phyloP scores from a whole-genome alignment of 1,140 invertebrate genomes.

The Epicauta chinensis region DNA sequence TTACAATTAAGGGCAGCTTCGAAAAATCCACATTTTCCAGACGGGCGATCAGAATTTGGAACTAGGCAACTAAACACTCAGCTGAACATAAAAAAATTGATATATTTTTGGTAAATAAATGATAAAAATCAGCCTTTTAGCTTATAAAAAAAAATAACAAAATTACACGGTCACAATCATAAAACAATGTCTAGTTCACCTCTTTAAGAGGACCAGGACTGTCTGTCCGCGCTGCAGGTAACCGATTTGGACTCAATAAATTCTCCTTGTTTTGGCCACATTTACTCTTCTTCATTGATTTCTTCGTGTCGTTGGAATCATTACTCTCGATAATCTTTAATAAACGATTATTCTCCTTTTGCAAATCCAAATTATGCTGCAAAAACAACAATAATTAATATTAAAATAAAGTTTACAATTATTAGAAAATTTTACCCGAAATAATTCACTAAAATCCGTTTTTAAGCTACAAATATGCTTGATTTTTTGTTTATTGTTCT shows the following conservation, averaged over 20 bases:
- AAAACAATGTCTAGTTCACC: conserved; percentile 33
- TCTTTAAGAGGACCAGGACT: conserved; percentile 34
- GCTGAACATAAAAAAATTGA: too few species aligned
- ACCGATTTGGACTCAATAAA: conserved; percentile 31
- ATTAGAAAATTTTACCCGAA: conserved; percentile 18
- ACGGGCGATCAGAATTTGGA: too few species aligned
- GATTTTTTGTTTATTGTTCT: conserved; percentile 63
- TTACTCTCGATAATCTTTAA: conserved; percentile 31
- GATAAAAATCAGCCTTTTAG: too few species aligned
- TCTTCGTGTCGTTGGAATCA: conserved; percentile 23
- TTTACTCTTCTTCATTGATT: conserved; percentile 24
- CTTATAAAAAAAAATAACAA: too few species aligned
- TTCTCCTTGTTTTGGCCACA: conserved; percentile 36
- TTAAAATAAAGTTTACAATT: neutral
- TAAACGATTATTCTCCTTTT: conserved; percentile 26
- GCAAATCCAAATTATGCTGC: conserved; percentile 16
- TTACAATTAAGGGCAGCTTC: too few species aligned
- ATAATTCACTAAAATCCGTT: conserved; percentile 45
- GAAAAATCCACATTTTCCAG: too few species aligned
- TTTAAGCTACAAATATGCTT: conserved; percentile 58
- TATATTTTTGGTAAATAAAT: too few species aligned
- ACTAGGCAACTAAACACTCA: too few species aligned
- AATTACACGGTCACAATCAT: too few species aligned
- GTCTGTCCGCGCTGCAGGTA: conserved; percentile 25
- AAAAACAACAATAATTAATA: conserved; percentile 8